A percentile compares a stretch with the other conserved stretches of the same genome.
phyloP scores from a whole-genome alignment of 2,113 vertebrate genomes.

The Cairina moschata region DNA sequence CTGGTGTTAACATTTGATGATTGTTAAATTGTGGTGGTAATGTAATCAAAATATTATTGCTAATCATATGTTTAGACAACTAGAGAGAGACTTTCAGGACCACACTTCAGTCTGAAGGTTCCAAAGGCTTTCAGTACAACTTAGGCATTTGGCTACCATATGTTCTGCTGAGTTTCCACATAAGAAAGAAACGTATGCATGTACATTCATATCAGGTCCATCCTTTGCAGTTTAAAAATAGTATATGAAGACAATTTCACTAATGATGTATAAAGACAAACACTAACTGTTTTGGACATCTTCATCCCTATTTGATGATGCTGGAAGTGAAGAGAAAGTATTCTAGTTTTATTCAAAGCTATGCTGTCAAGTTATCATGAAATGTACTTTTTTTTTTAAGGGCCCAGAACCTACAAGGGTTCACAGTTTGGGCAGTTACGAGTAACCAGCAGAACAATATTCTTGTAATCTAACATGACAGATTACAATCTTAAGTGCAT shows the following conservation, averaged over 20 bases:
- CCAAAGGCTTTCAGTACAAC: neutral
- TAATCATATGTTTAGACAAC: neutral
- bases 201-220: neutral
- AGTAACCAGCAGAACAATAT: neutral
- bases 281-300: neutral
- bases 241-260: neutral
- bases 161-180: neutral
- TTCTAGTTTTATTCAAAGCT: slow-evolving; percentile 18
- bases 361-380: neutral
- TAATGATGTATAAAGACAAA: neutral
- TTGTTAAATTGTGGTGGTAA: too few species aligned
- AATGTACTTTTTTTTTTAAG: neutral
- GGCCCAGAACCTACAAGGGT: neutral
- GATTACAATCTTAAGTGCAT: neutral
- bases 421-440: neutral
- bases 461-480: neutral
- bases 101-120: neutral
- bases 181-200: neutral
- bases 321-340: neutral
- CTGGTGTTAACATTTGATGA: neutral
- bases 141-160: neutral
- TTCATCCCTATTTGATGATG: neutral
- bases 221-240: neutral
- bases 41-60: neutral
- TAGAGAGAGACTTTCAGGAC: neutral